These are phyloP conservation scores for Melanotaenia nigrans DNA, from an alignment of 2,797 vertebrate species.

Conservation along the genomic window DNA sequence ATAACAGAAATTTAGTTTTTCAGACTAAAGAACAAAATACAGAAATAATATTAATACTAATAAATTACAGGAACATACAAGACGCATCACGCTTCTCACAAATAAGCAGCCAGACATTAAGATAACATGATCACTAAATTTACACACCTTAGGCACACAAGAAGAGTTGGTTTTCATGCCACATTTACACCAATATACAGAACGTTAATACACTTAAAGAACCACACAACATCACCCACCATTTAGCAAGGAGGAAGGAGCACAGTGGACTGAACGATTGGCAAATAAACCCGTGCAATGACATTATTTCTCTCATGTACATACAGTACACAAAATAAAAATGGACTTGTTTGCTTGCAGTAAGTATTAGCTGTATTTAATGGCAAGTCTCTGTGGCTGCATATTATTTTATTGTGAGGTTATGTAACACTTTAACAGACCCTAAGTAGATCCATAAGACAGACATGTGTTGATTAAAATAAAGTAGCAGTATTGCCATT, in stretches of 20 bases:
- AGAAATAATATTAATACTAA: constrained; percentile 59
- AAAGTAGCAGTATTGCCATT: constrained; percentile 51
- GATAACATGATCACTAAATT: constrained; percentile 62
- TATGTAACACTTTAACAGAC: constrained; percentile 25
- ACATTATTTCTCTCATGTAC: constrained; percentile 42
- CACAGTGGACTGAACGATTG: constrained; percentile 43
- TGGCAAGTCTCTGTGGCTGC: constrained; percentile 62
- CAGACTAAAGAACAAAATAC: constrained; percentile 69
- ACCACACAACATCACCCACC: constrained; percentile 63
- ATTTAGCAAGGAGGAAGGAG: constrained; percentile 54
- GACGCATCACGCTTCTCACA: constrained; percentile 74
- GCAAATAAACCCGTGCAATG: constrained; percentile 55
- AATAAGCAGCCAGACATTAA: constrained; percentile 74
- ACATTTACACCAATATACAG: constrained; percentile 76
- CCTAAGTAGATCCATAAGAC: constrained; percentile 7
- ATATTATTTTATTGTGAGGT: constrained; percentile 50
- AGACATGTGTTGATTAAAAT: neutral
- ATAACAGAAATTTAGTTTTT: constrained; percentile 73
- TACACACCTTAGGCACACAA: constrained; percentile 79
- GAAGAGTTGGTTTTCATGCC: constrained; percentile 75
- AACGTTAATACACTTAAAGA: constrained; percentile 69
- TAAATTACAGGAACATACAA: constrained; percentile 72
- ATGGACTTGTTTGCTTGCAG: constrained; percentile 46
- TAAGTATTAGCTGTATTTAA: constrained; percentile 40
- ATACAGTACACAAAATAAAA: constrained; percentile 32